Evolutionary conservation across 2,888 invertebrate genomes (phyloP), one percentile per base, ranked within the genome.

Genomic region (Platynereis dumerilii): DNA sequence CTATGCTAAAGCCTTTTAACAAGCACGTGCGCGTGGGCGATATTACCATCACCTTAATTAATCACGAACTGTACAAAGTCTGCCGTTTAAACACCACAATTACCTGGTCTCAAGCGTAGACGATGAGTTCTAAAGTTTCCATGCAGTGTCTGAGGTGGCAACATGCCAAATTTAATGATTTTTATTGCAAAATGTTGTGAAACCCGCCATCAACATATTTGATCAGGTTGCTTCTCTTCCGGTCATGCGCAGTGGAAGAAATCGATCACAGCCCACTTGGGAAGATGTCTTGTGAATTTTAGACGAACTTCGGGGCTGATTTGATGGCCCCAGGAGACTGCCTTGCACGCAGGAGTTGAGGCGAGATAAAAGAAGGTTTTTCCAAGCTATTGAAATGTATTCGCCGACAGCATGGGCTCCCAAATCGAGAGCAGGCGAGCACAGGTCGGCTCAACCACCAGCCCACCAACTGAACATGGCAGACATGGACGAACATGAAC

Each of bases 401-500:
- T 73, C 73, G 22, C 73, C 73, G 26, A 73, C 73, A 29, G 72
- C 73, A 34, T 73, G 73, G 73, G 73, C 65, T n/a, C 70, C 73
- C 5, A 72, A 72, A 59, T 72, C 66, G 58, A 59, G 67, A n/a
- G 39, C 66, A 26, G 53, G 69, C 26, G 71, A 70, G 22, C 69
- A 61, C 58, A 60, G 62, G 58, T 58, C 63, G 22, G 62, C 63
- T 34, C 64, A 68, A 29, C 64, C 60, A 12, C 65, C 59, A 26
- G 67, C 68, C 20, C 68, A 68, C 29, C 59, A 56, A 39, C 29
- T 53, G 27, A 65, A 56, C 52, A 63, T 65, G 54, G 70, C 69
- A n/a, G 73, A 73, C 34, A 69, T 73, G 78, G 82, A 83, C 69
- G 82, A 82, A 64, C 75, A 77, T 69, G 83, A 82, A 69, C 76